Evolutionary conservation across 2,888 invertebrate genomes (phyloP).

Genomic region (Cephalotes varians): DNA sequence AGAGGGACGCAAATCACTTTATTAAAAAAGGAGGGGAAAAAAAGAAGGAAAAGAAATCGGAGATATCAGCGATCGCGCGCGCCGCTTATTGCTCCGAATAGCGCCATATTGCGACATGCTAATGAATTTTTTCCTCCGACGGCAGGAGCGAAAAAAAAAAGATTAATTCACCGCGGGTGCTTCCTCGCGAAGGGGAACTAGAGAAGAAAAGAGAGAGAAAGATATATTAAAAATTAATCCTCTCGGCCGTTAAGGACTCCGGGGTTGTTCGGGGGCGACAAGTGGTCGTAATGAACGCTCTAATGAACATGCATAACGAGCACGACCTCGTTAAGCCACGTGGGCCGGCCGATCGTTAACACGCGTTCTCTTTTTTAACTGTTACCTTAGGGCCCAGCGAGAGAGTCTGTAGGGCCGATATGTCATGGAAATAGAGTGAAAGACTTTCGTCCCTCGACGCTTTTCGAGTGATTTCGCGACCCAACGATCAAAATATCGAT

Average conservation of each 20-base stretch:
- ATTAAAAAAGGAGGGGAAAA: conserved; percentile 39
- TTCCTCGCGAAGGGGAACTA: not conserved
- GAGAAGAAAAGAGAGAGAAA: not conserved
- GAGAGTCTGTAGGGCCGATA: not conserved
- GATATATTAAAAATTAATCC: conserved; percentile 80
- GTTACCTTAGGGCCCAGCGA: conserved; percentile 23
- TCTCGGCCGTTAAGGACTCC: conserved; percentile 60
- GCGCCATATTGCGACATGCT: conserved; percentile 73
- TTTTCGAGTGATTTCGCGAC: not conserved
- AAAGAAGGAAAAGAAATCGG: conserved; percentile 3
- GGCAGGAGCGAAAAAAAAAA: conserved; percentile 67
- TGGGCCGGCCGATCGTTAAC: conserved; percentile 50
- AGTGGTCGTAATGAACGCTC: conserved; percentile 80
- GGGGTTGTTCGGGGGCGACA: conserved; percentile 68
- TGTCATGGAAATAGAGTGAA: not conserved
- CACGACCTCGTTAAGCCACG: conserved; percentile 72
- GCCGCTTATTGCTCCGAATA: conserved; percentile 40
- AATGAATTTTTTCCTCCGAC: conserved; percentile 77
- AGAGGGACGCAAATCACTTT: conserved; percentile 40
- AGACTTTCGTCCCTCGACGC: not conserved
- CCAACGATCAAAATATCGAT: not conserved
- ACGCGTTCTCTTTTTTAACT: conserved; percentile 63
- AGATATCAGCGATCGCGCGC: conserved; percentile 50
- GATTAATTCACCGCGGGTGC: conserved; percentile 71
- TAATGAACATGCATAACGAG: conserved; percentile 77